Base-by-base conservation (phyloP, 2,113 vertebrate genomes). In the Speoplatyrhinus poulsoni region DNA sequence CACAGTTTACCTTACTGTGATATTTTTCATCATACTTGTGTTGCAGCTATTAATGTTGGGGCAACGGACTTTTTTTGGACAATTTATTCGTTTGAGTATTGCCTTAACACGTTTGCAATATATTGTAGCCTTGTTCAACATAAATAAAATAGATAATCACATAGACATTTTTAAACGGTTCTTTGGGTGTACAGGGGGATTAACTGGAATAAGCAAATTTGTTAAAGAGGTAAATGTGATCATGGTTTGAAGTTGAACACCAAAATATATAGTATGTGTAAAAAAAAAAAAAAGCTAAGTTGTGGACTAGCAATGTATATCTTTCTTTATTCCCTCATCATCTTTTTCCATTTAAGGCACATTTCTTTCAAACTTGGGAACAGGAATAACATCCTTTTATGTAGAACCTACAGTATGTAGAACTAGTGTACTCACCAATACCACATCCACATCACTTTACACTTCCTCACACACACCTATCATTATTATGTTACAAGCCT, bases 311-410 rank as follows among this genome's bases (percentile, higher is more conserved):
- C 60, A 6, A 54, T 46, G 26, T 55, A 46, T 17, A 59, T 76
- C 69, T 61, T 46, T 62, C 48, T 62, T 33, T 62, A 19, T 13
- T 6, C 56, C 3, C 60, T 1, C 60, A 62, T 71, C 65, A 64
- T 72, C 62, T 7, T 55, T 69, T 47, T 55, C 59, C 48, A 3
- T 71, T 77, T 68, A 64, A 81, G 77, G 52, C 76, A 13, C 82
- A 26, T 50, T 53, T 67, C 79, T 69, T 73, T 72, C 52, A 61
- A 58, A 70, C 26, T 15, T 11, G 68, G 50, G 57, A 73, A 82
- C 58, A 69, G 32, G 81, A 66, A 66, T 70, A 26, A 47, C 26
- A 55, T 52, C 52, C 16, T 41, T 6, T 53, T 54, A 62, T 61
- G 49, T 4, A 62, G 11, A 1, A 69, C n/a, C 46, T 61, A 64